Conservation (phyloP, 2,888 invertebrate genomes). For the Copidosoma aretas region DNA sequence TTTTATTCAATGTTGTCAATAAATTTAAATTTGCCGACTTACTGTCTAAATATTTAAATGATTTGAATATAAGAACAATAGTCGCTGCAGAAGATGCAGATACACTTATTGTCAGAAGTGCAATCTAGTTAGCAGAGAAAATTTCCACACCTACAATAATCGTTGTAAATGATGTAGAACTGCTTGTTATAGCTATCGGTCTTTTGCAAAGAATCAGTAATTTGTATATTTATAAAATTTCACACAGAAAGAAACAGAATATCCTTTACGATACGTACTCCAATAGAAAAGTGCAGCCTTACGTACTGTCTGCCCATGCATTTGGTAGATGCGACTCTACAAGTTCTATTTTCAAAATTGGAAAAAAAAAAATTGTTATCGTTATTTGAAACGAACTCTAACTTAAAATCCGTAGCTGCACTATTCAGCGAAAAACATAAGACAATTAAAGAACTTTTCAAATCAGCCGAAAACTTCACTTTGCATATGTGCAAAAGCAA, state of each 20-base stretch:
- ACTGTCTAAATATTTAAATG: conserved; percentile 28
- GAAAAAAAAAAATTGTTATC: conserved; percentile 20
- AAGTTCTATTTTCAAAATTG: conserved; percentile 25
- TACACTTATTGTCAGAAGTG: conserved; percentile 35
- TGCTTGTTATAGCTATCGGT: conserved; percentile 29
- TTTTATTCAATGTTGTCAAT: conserved; percentile 41
- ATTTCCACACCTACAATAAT: conserved; percentile 12
- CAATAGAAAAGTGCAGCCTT: conserved; percentile 2
- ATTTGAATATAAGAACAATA: conserved; percentile 23
- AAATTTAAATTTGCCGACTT: conserved; percentile 39
- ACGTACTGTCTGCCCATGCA: conserved; percentile 5
- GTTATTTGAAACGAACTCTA: conserved; percentile 6
- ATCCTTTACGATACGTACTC: conserved; percentile 5
- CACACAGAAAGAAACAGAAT: not conserved
- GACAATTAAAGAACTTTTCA: conserved; percentile 21
- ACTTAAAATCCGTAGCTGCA: conserved; percentile 3
- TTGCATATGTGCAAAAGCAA: not conserved
- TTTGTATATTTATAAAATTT: conserved; percentile 19
- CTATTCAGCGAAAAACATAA: conserved; percentile 25
- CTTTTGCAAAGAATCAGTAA: conserved; percentile 11
- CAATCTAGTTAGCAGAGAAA: conserved; percentile 37
- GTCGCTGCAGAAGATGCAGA: conserved; percentile 42
- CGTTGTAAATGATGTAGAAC: conserved; percentile 30
- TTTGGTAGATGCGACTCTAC: conserved; percentile 30
- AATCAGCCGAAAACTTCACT: conserved; percentile 1